These are phyloP conservation scores for Myotis pilosus DNA, from an alignment of 2,797 vertebrate genomes.

Conservation along the genomic window DNA sequence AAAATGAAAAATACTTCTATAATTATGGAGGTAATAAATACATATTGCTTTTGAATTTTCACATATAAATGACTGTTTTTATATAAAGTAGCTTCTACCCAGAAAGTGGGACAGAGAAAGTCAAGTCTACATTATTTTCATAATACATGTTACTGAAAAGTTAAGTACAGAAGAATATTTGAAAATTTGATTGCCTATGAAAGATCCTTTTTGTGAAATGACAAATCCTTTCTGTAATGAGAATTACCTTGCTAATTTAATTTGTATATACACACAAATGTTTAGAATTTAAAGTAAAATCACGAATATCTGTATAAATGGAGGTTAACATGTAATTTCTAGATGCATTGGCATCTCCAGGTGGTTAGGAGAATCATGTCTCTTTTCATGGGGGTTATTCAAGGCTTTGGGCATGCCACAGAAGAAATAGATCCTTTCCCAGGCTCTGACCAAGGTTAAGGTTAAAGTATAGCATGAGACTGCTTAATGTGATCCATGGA, in stretches of 20 bases:
- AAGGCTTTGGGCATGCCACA: not conserved
- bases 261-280: not conserved
- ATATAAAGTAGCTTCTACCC: constrained; percentile 16
- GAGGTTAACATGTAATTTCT: not conserved
- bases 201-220: not conserved
- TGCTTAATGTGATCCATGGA: rapidly evolving
- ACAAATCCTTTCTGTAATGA: not conserved
- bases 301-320: not conserved
- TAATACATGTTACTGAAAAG: not conserved
- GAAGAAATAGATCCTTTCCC: not conserved
- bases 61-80: not conserved
- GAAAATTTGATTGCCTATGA: not conserved
- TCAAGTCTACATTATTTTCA: not conserved
- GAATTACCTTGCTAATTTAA: constrained; percentile 21
- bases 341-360: not conserved
- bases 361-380: not conserved
- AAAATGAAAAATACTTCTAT: constrained; percentile 19
- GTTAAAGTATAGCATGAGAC: not conserved
- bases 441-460: not conserved
- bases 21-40: not conserved
- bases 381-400: not conserved
- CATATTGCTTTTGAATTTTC: constrained; percentile 6
- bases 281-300: constrained; percentile 25
- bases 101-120: not conserved
- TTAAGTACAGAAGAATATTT: not conserved